Conservation (phyloP, 2,113 vertebrate species). For the Crotalus horridus region DNA sequence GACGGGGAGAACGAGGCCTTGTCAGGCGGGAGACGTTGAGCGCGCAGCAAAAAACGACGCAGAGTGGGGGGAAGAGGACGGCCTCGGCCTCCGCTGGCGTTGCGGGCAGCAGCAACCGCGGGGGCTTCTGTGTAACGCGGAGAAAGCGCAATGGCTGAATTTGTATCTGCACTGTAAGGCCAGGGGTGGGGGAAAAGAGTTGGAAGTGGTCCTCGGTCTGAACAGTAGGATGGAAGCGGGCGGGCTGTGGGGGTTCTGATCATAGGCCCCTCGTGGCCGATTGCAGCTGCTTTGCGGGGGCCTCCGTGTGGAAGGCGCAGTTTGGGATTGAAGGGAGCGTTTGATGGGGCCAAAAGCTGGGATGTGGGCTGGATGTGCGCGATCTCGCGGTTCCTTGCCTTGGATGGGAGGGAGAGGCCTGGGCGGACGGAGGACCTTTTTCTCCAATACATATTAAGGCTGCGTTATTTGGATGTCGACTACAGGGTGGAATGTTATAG, state of each 20-base stretch:
- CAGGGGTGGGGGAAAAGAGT: not conserved
- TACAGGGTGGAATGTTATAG: not conserved
- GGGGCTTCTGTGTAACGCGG: conserved; percentile 3
- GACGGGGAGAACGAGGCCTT: not conserved
- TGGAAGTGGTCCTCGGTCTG: no score
- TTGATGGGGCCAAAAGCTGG: not conserved
- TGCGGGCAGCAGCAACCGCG: not conserved
- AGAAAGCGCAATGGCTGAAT: not conserved
- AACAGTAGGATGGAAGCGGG: not conserved
- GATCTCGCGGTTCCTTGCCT: not conserved
- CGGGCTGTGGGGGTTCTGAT: not conserved
- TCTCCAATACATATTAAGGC: no score
- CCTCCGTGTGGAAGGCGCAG: not conserved
- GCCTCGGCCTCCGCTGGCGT: not conserved
- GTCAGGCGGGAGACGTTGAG: not conserved
- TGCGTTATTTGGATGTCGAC: not conserved
- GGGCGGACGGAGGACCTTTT: no score
- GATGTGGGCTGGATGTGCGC: not conserved
- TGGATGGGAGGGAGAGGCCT: not conserved
- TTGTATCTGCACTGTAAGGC: not conserved
- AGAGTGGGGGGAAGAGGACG: not conserved
- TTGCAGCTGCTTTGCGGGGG: not conserved
- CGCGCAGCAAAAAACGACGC: not conserved
- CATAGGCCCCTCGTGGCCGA: not conserved
- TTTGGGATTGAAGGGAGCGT: not conserved